Conservation (phyloP, 2,888 invertebrate genomes). For the Pseudanteris insignis region DNA sequence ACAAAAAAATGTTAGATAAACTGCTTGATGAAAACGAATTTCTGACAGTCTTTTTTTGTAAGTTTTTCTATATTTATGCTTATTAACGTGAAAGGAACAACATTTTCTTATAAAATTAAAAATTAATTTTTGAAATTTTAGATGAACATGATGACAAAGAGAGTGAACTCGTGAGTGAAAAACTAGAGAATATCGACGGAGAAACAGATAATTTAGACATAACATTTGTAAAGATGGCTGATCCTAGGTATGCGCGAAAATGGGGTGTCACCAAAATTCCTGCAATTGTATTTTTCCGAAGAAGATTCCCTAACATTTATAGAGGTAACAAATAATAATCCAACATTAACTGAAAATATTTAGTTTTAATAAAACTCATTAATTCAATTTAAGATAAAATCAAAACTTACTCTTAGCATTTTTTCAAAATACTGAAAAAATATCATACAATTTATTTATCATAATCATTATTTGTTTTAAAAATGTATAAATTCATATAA, state of each 20-base stretch:
- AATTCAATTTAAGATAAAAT: conserved; percentile 5
- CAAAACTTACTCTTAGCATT: too few species aligned
- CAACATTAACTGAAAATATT: too few species aligned
- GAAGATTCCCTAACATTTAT: conserved; percentile 91
- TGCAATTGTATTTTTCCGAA: conserved; percentile 89
- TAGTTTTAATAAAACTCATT: not conserved
- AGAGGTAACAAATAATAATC: too few species aligned
- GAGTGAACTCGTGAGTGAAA: conserved; percentile 83
- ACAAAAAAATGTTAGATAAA: conserved; percentile 95
- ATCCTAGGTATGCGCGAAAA: conserved; percentile 88
- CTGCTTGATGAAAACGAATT: conserved; percentile 94
- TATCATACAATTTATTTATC: too few species aligned
- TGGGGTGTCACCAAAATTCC: conserved; percentile 94
- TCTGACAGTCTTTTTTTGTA: conserved; percentile 94
- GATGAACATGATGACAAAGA: conserved; percentile 84
- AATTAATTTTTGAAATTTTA: conserved; percentile 60
- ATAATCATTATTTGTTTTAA: too few species aligned
- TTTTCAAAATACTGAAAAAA: too few species aligned
- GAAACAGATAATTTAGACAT: conserved; percentile 94
- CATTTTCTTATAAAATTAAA: too few species aligned
- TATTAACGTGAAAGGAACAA: not conserved
- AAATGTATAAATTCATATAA: too few species aligned
- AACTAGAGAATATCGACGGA: conserved; percentile 92
- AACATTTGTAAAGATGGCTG: conserved; percentile 93
- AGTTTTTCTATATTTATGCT: too few species aligned